A percentile compares a stretch with the other conserved stretches of the same genome.
Conservation (phyloP, 2,888 invertebrate species). For the Lepas anatifera region DNA sequence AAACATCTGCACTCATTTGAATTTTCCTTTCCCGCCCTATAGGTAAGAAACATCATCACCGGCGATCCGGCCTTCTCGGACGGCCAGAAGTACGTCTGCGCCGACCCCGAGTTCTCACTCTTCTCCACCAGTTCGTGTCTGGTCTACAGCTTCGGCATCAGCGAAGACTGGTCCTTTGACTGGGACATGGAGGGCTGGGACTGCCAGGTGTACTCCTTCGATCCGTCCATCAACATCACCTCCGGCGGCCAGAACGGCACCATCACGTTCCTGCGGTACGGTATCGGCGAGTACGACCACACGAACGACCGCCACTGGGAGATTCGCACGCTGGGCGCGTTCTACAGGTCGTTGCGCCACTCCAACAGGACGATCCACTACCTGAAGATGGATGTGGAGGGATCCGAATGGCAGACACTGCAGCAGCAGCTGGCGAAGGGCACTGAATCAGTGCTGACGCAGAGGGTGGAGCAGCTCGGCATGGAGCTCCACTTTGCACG, state of each 20-base stretch:
- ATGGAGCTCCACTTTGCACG: too few relatives aligned
- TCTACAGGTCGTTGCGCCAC: conserved; percentile 26
- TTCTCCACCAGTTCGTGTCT: too few relatives aligned
- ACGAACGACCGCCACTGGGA: conserved; percentile 18
- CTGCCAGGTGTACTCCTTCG: background rate
- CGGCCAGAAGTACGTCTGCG: too few relatives aligned
- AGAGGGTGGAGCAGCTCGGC: too few relatives aligned
- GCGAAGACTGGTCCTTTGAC: conserved; percentile 17
- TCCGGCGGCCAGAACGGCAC: conserved; percentile 19
- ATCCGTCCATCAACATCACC: background rate
- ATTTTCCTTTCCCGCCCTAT: too few relatives aligned
- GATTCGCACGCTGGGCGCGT: conserved; percentile 30
- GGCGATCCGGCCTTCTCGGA: too few relatives aligned
- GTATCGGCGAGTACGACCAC: background rate
- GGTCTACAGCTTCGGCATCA: conserved; percentile 18
- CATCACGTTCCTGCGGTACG: conserved; percentile 25
- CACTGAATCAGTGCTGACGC: too few relatives aligned
- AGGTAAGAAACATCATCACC: too few relatives aligned
- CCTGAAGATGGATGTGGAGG: background rate
- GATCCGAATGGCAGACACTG: too few relatives aligned
- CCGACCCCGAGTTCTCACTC: too few relatives aligned
- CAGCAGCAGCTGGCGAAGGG: too few relatives aligned
- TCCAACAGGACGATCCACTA: background rate
- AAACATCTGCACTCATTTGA: too few relatives aligned
- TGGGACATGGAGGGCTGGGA: conserved; percentile 13